Evolutionary conservation across 2,797 vertebrate species (phyloP).

Genomic region (Pogonophryne albipinna): DNA sequence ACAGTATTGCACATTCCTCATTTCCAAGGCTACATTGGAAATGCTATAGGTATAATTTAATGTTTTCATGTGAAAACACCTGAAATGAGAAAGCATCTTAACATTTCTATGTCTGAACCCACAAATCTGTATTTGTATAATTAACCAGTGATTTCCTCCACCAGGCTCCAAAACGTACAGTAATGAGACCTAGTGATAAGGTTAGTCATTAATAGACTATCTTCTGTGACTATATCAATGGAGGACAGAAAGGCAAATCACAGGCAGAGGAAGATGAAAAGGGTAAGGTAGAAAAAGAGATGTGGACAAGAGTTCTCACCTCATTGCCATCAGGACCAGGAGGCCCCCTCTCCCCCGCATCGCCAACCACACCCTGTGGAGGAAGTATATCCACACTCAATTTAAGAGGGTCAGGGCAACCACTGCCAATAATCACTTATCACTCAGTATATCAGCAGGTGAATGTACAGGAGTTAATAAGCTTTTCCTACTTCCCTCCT

Average conservation of each 20-base stretch:
- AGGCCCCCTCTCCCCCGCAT: conserved; percentile 90
- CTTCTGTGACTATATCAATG: neutral
- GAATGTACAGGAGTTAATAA: neutral
- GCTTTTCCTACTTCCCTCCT: neutral
- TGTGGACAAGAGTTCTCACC: conserved; percentile 79
- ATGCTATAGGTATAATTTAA: neutral
- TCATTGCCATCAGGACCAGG: conserved; percentile 93
- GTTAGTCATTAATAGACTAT: neutral
- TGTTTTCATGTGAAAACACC: neutral
- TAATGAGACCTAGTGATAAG: neutral
- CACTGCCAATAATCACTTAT: neutral
- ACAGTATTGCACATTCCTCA: conserved; percentile 38
- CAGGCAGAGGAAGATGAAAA: neutral
- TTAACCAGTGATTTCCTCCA: neutral
- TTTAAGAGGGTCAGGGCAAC: conserved; percentile 3
- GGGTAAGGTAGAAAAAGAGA: neutral
- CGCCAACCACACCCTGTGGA: conserved; percentile 90
- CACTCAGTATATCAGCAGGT: fast-evolving
- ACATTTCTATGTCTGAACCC: neutral
- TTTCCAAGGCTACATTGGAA: conserved; percentile 13
- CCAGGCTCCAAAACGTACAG: neutral
- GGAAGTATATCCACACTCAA: conserved; percentile 35
- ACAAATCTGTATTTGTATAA: neutral
- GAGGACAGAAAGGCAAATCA: neutral
- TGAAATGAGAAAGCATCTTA: neutral